A percentile compares a stretch with the other conserved stretches of the same genome.
These are phyloP conservation scores for Dendroctonus valens DNA, from an alignment of 1,140 invertebrate genomes.

Conservation along the genomic window DNA sequence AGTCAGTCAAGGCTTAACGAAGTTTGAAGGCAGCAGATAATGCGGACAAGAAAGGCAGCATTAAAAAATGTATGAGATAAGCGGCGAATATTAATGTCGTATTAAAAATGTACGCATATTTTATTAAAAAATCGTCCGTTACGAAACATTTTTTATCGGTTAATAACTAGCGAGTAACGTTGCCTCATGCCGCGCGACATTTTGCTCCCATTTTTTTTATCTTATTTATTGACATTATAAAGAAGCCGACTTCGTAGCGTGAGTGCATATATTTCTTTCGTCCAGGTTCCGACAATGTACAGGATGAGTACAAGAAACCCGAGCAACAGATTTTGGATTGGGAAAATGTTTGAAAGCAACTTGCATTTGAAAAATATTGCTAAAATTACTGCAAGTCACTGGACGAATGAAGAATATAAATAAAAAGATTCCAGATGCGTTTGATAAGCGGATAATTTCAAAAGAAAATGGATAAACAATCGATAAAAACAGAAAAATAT, in stretches of 20 bases:
- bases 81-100: constrained; percentile 19
- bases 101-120: constrained; percentile 20
- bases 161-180: constrained; percentile 25
- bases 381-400: no score
- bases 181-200: constrained; percentile 31
- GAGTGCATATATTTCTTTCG: constrained; percentile 23
- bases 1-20: constrained; percentile 9
- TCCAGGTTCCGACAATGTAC: constrained; percentile 13
- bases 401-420: no score
- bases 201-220: constrained; percentile 32
- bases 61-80: constrained; percentile 15
- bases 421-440: no score
- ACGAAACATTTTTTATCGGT: constrained; percentile 27
- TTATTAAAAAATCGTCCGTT: constrained; percentile 26
- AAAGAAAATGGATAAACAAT: no score
- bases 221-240: constrained; percentile 33
- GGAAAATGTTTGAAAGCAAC: no score
- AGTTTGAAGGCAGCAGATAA: constrained; percentile 16
- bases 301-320: background rate
- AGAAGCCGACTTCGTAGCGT: constrained; percentile 29
- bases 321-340: no score
- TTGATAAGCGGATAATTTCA: no score
- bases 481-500: no score
- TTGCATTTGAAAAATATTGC: no score
- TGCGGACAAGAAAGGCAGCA: constrained; percentile 14